phyloP scores from a whole-genome alignment of 1,140 invertebrate species.

The Anastrepha obliqua region DNA sequence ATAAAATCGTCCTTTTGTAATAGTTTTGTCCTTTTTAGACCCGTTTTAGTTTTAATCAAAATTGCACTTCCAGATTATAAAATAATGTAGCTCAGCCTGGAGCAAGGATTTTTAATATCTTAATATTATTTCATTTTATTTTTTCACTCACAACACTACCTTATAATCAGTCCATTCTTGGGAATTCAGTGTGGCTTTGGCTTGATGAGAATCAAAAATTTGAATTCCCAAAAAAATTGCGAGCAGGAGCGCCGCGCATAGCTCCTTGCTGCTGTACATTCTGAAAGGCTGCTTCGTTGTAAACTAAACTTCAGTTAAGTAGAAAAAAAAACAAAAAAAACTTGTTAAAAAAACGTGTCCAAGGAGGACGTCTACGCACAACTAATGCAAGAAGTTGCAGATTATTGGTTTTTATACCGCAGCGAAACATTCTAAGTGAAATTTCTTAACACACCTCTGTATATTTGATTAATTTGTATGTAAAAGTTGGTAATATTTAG shows the following conservation, averaged over 20 bases:
- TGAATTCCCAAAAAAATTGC: background rate
- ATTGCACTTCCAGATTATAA: no score
- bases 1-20: no score
- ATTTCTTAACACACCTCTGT: constrained; percentile 38
- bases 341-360: background rate
- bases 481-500: background rate
- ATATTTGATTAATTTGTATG: background rate
- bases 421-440: constrained; percentile 5
- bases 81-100: no score
- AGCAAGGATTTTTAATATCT: no score
- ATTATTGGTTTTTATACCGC: constrained; percentile 17
- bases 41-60: no score
- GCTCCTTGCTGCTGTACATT: background rate
- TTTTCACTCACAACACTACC: constrained; percentile 7
- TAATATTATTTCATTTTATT: background rate
- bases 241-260: background rate
- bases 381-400: background rate
- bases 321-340: background rate
- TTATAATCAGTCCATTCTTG: background rate
- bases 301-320: background rate
- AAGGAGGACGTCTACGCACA: background rate
- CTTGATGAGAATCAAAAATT: background rate
- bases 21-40: no score
- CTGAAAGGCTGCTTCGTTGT: background rate
- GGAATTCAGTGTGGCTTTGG: background rate